Percentiles rank a stretch among this genome's conserved stretches.
phyloP scores from a whole-genome alignment of 1,140 invertebrate species.

The Pogonus chalceus region DNA sequence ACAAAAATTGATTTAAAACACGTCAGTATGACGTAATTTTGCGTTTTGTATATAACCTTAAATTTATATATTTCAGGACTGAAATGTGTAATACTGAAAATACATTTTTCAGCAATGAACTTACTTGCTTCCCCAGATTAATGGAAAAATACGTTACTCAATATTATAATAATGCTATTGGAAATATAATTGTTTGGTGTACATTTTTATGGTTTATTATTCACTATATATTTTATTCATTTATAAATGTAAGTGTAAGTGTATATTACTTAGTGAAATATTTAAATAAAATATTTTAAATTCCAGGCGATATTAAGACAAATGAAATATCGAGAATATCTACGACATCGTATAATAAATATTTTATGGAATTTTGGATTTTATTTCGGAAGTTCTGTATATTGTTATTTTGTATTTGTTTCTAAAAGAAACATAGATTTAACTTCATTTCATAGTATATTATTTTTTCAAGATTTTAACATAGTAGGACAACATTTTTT shows the following conservation, averaged over 20 bases:
- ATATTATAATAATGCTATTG: conserved; percentile 7
- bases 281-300: neutral
- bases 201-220: neutral
- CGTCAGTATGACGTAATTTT: no score
- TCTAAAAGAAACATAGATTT: neutral
- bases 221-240: neutral
- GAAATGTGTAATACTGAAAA: neutral
- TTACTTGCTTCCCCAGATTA: conserved; percentile 2
- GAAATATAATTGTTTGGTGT: neutral
- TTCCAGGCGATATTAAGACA: neutral
- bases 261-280: neutral
- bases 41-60: no score
- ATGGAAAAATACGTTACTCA: neutral
- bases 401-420: neutral
- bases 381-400: neutral
- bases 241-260: conserved; percentile 2
- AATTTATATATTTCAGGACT: no score
- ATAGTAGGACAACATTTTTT: neutral
- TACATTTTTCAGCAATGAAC: neutral
- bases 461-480: neutral
- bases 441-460: neutral
- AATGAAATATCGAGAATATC: neutral
- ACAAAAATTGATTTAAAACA: no score
- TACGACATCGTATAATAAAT: neutral
- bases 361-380: conserved; percentile 2